Conservation (phyloP, 23 tunicate species). For the Corella eumyota region DNA sequence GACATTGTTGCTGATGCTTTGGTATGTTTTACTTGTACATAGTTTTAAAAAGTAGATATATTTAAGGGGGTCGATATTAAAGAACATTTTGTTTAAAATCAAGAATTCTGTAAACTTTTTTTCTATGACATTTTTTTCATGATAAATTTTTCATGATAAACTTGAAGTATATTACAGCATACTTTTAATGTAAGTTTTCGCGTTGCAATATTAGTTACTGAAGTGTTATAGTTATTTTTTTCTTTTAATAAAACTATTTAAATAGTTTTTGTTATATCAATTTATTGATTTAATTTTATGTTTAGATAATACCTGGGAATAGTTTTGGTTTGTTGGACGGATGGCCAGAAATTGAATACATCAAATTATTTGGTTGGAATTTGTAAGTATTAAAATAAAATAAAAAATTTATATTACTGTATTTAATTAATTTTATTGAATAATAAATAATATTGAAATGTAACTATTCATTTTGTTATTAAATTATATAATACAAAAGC, state of each 20-base stretch:
- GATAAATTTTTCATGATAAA: too few species aligned
- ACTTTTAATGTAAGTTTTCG: too few species aligned
- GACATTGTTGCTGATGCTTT: slow-evolving; percentile 23
- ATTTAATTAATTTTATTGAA: too few species aligned
- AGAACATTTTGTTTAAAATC: too few species aligned
- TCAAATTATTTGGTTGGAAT: slow-evolving; percentile 41
- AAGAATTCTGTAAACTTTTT: too few species aligned
- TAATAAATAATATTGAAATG: too few species aligned
- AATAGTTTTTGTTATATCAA: not conserved
- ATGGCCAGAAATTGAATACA: slow-evolving; percentile 38
- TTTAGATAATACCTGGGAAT: slow-evolving; percentile 53
- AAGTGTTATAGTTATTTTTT: too few species aligned
- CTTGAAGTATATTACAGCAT: too few species aligned
- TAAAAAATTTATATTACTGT: too few species aligned
- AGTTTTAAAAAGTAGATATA: not conserved
- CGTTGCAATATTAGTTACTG: too few species aligned
- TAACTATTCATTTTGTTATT: slow-evolving; percentile 3
- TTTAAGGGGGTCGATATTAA: too few species aligned
- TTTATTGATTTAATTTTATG: not conserved
- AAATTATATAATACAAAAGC: not conserved
- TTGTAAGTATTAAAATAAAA: slow-evolving; percentile 50
- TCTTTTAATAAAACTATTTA: not conserved
- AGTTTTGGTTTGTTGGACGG: slow-evolving; percentile 68
- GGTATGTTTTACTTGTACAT: slow-evolving; percentile 2
- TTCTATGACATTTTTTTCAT: too few species aligned